Base-by-base conservation (phyloP, 2,113 vertebrate genomes). In the Eleginops maclovinus region DNA sequence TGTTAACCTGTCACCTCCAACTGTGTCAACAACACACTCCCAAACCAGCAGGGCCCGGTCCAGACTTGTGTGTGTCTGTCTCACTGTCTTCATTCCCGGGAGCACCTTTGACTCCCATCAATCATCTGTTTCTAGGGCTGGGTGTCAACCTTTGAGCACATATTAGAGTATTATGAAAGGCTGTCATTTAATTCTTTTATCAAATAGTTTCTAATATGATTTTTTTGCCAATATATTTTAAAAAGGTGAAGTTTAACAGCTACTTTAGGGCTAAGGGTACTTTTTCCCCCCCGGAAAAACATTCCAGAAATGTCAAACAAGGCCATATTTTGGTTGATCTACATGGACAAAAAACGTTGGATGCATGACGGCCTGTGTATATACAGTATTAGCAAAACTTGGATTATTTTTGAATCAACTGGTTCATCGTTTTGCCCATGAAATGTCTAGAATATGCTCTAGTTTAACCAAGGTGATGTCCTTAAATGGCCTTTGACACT, bases 11-110 rank as follows among this genome's bases (percentile, higher is more conserved):
- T 64, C 22, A 70, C 44, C 51, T 24, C 16, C 19, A 36, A 8
- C 72, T 31, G 14, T 10, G 3, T 50, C 49, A n/a, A 70, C 40
- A n/a, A 70, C 40, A 71, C 55, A 51, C 51, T n/a, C 41, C 53
- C 16, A 5, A 63, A 40, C 11, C 51, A 11, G 11, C 22, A 9
- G 16, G 24, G 13, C 50, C 54, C 0, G 9, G 66, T 56, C 54
- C 58, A 63, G 58, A 47, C 72, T 49, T 22, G 60, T 44, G 9
- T 50, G 28, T 31, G 31, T 31, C 14, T 44, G 16, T 17, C 51
- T 56, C 14, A 14, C 6, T 16, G 15, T 68, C 49, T 41, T 28
- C 40, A 14, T 58, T 47, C n/a, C 24, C 8, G 41, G 3, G 8
- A 71, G 11, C 21, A 28, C 53, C 41, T 70, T 56, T 56, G 22